Evolutionary conservation across 2,888 invertebrate species (phyloP).

Genomic region (Aporophyla nigra): DNA sequence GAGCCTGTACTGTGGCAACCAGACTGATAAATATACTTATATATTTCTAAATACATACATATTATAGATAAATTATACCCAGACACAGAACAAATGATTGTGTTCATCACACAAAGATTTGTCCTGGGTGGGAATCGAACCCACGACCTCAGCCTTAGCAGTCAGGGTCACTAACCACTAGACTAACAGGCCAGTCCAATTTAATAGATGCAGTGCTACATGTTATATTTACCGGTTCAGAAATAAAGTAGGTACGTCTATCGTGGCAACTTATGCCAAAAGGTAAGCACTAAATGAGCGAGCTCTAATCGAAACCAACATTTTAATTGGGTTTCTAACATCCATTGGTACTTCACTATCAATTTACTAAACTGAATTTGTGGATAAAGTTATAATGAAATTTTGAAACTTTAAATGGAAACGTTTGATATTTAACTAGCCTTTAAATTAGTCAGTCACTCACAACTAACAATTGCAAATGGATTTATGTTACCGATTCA

Average conservation of each 20-base stretch:
- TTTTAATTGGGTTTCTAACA: conserved; percentile 57
- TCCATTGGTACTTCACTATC: conserved; percentile 50
- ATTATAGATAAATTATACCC: no score
- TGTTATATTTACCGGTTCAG: no score
- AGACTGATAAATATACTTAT: no score
- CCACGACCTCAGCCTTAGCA: no score
- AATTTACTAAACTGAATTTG: conserved; percentile 56
- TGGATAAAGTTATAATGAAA: conserved; percentile 63
- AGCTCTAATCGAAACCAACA: conserved; percentile 26
- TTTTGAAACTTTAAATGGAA: conserved; percentile 60
- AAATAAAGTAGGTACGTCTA: not conserved
- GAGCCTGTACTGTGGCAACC: no score
- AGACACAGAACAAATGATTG: no score
- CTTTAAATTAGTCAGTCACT: conserved; percentile 59
- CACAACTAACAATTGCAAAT: conserved; percentile 53
- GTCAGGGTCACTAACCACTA: no score
- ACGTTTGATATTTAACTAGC: conserved; percentile 62
- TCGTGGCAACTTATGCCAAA: not conserved
- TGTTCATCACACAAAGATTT: no score
- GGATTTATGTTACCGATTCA: conserved; percentile 28
- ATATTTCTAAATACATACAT: no score
- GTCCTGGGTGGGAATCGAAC: no score
- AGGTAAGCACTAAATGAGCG: conserved; percentile 16
- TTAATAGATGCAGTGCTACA: no score
- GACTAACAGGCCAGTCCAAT: no score